Conservation (phyloP, 2,888 invertebrate genomes). For the Epinotia nisella region DNA sequence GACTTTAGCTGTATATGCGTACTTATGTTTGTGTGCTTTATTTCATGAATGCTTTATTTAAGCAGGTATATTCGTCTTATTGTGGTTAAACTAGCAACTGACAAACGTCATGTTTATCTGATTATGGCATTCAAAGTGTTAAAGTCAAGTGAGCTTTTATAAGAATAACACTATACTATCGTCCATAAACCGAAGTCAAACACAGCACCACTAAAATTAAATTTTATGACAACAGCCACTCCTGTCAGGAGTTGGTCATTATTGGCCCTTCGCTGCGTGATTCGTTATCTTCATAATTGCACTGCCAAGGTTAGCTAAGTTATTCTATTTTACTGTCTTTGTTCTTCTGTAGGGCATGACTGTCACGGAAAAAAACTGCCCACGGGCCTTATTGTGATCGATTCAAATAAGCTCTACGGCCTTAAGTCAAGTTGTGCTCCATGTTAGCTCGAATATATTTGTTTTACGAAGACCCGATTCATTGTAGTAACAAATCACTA, state of each 20-base stretch:
- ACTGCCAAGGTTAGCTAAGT: slow-evolving; percentile 39
- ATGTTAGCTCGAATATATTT: background rate
- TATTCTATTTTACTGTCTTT: slow-evolving; percentile 36
- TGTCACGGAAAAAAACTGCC: slow-evolving; percentile 4
- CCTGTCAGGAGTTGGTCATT: slow-evolving; percentile 30
- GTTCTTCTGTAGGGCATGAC: slow-evolving; percentile 18
- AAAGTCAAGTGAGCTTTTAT: background rate
- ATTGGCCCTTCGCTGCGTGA: slow-evolving; percentile 36
- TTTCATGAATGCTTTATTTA: too few relatives aligned
- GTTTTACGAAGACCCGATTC: background rate
- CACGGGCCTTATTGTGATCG: background rate
- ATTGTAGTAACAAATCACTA: background rate
- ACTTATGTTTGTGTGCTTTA: too few relatives aligned
- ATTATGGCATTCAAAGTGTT: background rate
- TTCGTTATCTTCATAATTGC: slow-evolving; percentile 43
- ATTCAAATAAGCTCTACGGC: background rate
- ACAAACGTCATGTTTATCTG: background rate
- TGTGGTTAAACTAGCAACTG: too few relatives aligned
- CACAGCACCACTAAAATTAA: slow-evolving; percentile 22
- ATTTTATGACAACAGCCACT: slow-evolving; percentile 38
- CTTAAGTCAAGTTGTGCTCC: background rate
- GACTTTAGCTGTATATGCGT: too few relatives aligned
- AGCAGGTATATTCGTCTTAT: too few relatives aligned
- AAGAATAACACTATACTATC: background rate
- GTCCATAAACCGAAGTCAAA: background rate